Evolutionary conservation across 1,140 invertebrate species (phyloP).

Genomic region (Drosophila gunungcola): DNA sequence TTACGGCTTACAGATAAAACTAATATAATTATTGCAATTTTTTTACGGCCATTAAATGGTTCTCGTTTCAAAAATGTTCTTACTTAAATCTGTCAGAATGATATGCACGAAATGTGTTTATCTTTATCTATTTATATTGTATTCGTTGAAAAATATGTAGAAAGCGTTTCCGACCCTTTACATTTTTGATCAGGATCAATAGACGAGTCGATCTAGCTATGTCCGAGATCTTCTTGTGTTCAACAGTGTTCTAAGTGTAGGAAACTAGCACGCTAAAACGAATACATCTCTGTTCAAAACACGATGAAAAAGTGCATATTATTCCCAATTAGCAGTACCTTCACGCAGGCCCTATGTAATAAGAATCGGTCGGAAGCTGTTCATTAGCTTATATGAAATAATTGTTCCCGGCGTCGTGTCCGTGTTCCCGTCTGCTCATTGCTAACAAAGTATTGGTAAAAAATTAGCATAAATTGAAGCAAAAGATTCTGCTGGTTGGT

Average conservation of each 20-base stretch:
- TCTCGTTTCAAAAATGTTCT: background rate
- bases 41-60: no score
- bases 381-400: slow-evolving; percentile 44
- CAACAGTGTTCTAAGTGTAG: background rate
- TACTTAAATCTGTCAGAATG: background rate
- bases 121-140: no score
- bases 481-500: background rate
- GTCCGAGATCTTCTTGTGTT: no score
- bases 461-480: slow-evolving; percentile 23
- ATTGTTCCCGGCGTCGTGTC: slow-evolving; percentile 19
- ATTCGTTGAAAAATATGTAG: no score
- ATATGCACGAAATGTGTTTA: background rate
- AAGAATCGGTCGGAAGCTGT: slow-evolving; percentile 18
- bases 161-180: no score
- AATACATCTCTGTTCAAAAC: no score
- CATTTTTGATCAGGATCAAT: no score
- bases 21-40: background rate
- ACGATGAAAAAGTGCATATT: background rate
- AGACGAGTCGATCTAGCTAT: no score
- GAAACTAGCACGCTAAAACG: background rate
- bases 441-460: slow-evolving; percentile 26
- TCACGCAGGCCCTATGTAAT: background rate
- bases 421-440: background rate
- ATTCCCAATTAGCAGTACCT: background rate
- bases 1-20: background rate